Base-by-base conservation (phyloP, 1,140 invertebrate genomes). In the Arion vulgaris region DNA sequence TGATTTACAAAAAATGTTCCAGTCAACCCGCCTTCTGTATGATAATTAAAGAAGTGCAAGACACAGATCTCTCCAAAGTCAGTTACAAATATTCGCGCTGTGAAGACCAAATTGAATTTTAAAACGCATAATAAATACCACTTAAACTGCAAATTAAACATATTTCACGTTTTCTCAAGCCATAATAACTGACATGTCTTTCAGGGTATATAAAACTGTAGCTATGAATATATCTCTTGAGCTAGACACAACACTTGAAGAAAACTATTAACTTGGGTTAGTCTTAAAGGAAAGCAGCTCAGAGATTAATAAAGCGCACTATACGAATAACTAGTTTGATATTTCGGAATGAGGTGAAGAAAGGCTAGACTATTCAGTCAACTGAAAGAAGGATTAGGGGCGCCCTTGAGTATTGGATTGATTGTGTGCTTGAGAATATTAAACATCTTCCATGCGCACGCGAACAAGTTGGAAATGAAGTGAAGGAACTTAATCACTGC, bases 221-320 rank as follows among this genome's bases (percentile, higher is more conserved):
- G 68, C 32, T 23, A 17, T 23, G 11, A 34, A 71, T 71, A 34
- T 23, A 4, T 4, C 32, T 39, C 68, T 71, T 39, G 32, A 34
- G 68, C 32, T 4, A 28, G 68, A 34, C 13, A 34, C 34, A 32
- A 32, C 68, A 71, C 68, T 71, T 39, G 4, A 36, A 32, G 68
- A 34, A 71, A 71, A 71, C 68, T 71, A 71, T 71, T 71, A 71
- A 71, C 32, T 71, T 15, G 4, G 68, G 32, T 32, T 71, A 23
- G 38, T 13, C 38, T 39, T 5, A 23, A 71, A 71, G 32, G 32
- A 23, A 71, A 34, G 1, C 13, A 71, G 23, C 2, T 13, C 26
- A 71, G 68, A 9, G 68, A 71, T 71, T 71, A 32, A 71, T 71
- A 71, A 71, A 71, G 38, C 68, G 38, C 68, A 32, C 26, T 36